These are phyloP conservation scores for Chionoecetes opilio DNA, from an alignment of 1,140 invertebrate species.

Conservation along the genomic window DNA sequence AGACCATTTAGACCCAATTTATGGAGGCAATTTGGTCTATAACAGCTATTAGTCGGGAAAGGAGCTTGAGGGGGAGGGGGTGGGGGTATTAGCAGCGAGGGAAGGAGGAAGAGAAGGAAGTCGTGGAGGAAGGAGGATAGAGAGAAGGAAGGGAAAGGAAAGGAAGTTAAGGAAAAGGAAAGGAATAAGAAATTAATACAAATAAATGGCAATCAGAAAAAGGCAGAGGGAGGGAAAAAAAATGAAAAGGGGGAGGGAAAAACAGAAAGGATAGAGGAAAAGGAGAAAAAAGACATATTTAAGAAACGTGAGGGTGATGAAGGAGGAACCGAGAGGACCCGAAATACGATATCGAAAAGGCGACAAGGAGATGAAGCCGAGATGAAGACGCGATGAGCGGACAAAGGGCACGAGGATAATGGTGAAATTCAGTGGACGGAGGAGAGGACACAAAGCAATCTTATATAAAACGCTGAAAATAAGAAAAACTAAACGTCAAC, in stretches of 20 bases:
- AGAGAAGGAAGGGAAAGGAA: background rate
- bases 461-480: no score
- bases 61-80: no score
- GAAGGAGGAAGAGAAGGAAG: conserved; percentile 31
- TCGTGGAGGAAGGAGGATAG: background rate
- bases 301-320: conserved; percentile 4
- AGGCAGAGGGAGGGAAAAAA: background rate
- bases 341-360: background rate
- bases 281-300: background rate
- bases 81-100: background rate
- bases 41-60: conserved; percentile 76
- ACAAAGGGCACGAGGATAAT: background rate
- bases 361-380: background rate
- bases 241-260: background rate
- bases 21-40: conserved; percentile 80
- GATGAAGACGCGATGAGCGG: conserved; percentile 13
- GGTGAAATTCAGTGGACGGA: no score
- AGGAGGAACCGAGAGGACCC: background rate
- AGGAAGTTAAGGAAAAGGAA: background rate
- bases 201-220: background rate
- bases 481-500: no score
- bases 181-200: background rate
- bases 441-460: no score
- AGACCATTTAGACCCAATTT: conserved; percentile 77
- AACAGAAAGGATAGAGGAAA: background rate